phyloP scores from a whole-genome alignment of 1,140 invertebrate species.

The Chelonus insularis region DNA sequence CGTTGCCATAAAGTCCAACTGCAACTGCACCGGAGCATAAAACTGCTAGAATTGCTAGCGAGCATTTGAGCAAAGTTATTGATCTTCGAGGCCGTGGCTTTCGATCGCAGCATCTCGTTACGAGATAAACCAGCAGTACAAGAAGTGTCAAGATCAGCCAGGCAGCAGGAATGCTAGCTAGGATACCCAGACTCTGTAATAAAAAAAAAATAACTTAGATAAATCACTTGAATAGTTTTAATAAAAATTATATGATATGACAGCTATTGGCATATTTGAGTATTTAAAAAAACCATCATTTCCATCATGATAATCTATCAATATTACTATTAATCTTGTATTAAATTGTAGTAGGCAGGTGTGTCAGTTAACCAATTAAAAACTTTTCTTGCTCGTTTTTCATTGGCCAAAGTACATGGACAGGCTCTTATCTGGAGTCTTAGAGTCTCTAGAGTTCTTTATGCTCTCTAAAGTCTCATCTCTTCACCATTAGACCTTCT shows the following conservation, averaged over 20 bases:
- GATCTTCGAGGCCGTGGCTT: conserved; percentile 82
- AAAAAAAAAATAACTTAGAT: conserved; percentile 32
- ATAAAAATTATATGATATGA: no score
- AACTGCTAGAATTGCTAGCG: conserved; percentile 81
- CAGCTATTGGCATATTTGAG: no score
- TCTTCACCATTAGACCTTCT: conserved; percentile 1
- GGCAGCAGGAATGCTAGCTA: conserved; percentile 86
- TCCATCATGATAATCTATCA: neutral
- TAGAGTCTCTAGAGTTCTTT: conserved; percentile 7
- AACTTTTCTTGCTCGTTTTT: neutral
- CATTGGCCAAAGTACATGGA: neutral
- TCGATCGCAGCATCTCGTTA: conserved; percentile 91
- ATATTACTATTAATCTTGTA: conserved; percentile 7
- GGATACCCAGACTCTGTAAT: conserved; percentile 84
- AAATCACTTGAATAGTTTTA: no score
- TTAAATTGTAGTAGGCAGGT: neutral
- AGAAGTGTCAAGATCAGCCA: conserved; percentile 88
- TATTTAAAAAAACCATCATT: neutral
- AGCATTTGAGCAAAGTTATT: conserved; percentile 81
- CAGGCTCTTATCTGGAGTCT: conserved; percentile 2
- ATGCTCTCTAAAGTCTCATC: neutral
- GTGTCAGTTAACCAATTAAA: conserved; percentile 8
- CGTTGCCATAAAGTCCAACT: conserved; percentile 89
- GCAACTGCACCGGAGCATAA: conserved; percentile 78
- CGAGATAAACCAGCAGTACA: conserved; percentile 84